Evolutionary conservation across 2,113 vertebrate genomes (phyloP), one percentile per base, ranked within the genome.

Genomic region (Burhinus bistriatus): DNA sequence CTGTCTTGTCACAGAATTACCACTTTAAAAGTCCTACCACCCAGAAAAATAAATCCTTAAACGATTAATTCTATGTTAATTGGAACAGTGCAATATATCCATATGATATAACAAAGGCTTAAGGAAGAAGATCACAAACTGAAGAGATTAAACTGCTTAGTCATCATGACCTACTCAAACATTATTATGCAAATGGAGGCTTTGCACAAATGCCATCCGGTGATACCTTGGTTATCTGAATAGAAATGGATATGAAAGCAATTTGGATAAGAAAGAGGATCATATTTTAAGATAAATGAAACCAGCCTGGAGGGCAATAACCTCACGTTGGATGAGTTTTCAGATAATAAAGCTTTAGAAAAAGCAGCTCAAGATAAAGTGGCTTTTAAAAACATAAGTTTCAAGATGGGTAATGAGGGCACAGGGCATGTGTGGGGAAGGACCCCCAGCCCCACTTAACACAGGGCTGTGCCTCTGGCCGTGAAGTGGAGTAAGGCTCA

Each of bases 141-240:
- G 36, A 52, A 82, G 66, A 84, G 62, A 95, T 92, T 87, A 95
- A 92, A 96, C 57, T 83, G 90, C 81, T 92, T 89, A 87, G 91
- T 96, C 89, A 94, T 93, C 79, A 45, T 64, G 77, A 81, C 47
- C 72, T 84, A 72, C 72, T 92, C 86, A 80, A 81, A 69, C 23
- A 72, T 90, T 66, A 71, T 94, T 90, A 96, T 90, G 93, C 79
- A 96, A 95, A 96, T 91, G 1, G 4, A 9, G n/a, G 38, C 18
- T 91, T 93, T 91, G 54, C 82, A 88, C 49, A 88, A 92, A 91
- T n/a, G 70, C 57, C 0, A 1, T 14, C 78, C 17, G 5, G 38
- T 21, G 29, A 86, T 71, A 71, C 89, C 75, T 90, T n/a, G 29
- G 76, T 57, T 89, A 91, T 83, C 71, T 73, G 91, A 96, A 91